phyloP scores from a whole-genome alignment of 2,888 invertebrate genomes.

The Mayetiola destructor region DNA sequence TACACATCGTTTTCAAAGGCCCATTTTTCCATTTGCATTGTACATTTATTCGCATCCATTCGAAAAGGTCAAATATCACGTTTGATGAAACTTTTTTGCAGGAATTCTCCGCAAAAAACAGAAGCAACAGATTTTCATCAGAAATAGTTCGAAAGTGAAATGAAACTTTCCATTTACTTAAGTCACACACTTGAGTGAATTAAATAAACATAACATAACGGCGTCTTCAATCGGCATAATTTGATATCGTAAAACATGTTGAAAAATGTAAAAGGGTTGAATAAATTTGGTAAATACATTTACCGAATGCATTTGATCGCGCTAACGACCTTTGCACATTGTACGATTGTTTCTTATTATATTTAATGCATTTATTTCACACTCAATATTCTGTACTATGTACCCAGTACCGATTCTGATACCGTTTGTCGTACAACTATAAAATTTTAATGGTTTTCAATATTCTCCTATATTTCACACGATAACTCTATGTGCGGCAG shows the following conservation, averaged over 20 bases:
- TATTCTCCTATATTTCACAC: constrained; percentile 5
- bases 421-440: background rate
- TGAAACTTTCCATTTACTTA: no score
- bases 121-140: background rate
- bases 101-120: background rate
- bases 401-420: no score
- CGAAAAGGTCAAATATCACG: background rate
- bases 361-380: background rate
- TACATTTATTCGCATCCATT: background rate
- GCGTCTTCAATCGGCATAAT: no score
- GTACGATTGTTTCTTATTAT: background rate
- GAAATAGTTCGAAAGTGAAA: background rate
- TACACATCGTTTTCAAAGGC: background rate
- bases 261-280: background rate
- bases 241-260: background rate
- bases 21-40: background rate
- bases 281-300: background rate
- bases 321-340: constrained; percentile 7
- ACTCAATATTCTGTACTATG: background rate
- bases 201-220: no score
- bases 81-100: no score
- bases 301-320: background rate
- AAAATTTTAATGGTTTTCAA: constrained; percentile 8
- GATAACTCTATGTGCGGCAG: background rate
- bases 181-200: no score